Percentiles rank a stretch among this genome's conserved stretches.
Evolutionary conservation across 2,797 vertebrate species (phyloP).

Genomic region (Zenarchopterus dispar): DNA sequence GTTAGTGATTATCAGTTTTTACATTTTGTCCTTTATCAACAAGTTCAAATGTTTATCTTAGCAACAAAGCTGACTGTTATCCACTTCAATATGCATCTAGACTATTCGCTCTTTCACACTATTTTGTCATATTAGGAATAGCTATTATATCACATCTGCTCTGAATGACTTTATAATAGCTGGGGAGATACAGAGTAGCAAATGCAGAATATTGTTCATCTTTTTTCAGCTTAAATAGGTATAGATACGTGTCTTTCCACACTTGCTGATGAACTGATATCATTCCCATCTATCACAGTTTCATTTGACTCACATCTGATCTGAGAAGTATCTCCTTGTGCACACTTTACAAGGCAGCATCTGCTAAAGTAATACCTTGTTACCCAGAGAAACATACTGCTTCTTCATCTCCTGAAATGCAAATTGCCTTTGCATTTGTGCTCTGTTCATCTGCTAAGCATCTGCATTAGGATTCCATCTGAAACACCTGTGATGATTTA

Average conservation of each 20-base stretch:
- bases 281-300: neutral
- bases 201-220: no score
- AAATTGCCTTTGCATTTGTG: slow-evolving; percentile 10
- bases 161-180: no score
- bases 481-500: slow-evolving; percentile 38
- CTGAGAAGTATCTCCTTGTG: slow-evolving; percentile 8
- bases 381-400: slow-evolving; percentile 11
- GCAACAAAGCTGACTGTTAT: no score
- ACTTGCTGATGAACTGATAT: slow-evolving; percentile 5
- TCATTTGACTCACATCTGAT: slow-evolving; percentile 29
- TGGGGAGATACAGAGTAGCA: no score
- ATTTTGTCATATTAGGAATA: no score
- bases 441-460: slow-evolving; percentile 8
- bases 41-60: no score
- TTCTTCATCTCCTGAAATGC: slow-evolving; percentile 13
- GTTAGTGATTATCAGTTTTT: neutral
- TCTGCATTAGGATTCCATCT: slow-evolving; percentile 3
- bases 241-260: no score
- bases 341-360: slow-evolving; percentile 20
- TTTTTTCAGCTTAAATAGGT: no score
- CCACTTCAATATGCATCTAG: no score
- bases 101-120: no score
- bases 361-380: slow-evolving; percentile 25
- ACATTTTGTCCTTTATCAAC: neutral
- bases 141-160: no score